Evolutionary conservation across 92 coral and sea anemone species (phyloP), one percentile per base, ranked within the genome.

Genomic region (Parazoanthus atlanticus): DNA sequence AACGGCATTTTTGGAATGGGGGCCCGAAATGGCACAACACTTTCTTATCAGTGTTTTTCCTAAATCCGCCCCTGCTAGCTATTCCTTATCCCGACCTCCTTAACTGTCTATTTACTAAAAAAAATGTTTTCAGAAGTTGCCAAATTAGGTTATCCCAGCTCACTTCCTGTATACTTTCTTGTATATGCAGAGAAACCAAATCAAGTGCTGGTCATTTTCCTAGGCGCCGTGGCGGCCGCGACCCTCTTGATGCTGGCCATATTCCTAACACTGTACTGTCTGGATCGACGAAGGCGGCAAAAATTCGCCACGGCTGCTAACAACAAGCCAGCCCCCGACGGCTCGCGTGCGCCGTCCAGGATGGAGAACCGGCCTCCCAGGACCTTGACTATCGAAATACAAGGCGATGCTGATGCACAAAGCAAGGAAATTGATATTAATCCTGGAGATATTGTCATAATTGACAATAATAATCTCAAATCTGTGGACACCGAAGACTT

Each of bases 391-490:
- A 93, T 95, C 36, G 94, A 95, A 86, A 88, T 95, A 38, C 96
- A 95, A 56, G 98, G 94, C 5, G 91, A 86, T n/a, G 91, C 89
- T 17, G 92, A 95, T 58, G 93, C 88, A 65, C 64, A 71, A 47
- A 90, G 93, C 3, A 90, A 92, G 65, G 96, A 95, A 85, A 95
- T 95, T 46, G 89, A 93, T 76, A 93, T 95, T 34, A 95, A 92
- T 47, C 96, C 98, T 30, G 98, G 98, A 23, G 98, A 95, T 80
- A 90, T 95, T 74, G 94, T 95, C 67, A 91, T 95, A 52, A 95
- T 95, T 78, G 98, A 95, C 88, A 92, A 94, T 84, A 91, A 95
- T 69, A 92, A 95, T 83, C 83, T 90, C 33, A 91, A 95, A 32
- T 91, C 91, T 70, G 89, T 93, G 23, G 94, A 91, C 88, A 95